Percentiles rank a stretch among this genome's conserved stretches.
phyloP scores from a whole-genome alignment of 2,797 vertebrate genomes.

The Rousettus madagascariensis region DNA sequence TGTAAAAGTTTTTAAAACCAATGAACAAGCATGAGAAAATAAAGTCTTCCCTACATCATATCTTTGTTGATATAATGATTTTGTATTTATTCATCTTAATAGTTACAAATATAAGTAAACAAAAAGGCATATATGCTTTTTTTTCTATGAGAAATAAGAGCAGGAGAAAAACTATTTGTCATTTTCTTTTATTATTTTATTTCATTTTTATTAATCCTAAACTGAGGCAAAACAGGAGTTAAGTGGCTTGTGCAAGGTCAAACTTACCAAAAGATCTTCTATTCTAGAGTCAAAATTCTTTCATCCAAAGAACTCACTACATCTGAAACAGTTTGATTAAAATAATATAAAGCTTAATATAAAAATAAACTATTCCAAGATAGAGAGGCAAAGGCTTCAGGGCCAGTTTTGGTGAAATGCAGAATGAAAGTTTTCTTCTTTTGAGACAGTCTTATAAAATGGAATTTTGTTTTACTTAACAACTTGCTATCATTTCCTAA shows the following conservation, averaged over 20 bases:
- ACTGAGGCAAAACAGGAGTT: not conserved
- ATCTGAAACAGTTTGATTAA: not conserved
- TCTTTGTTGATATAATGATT: not conserved
- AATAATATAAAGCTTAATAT: not conserved
- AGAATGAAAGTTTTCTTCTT: not conserved
- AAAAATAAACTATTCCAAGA: not conserved
- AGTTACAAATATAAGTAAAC: not conserved
- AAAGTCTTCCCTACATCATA: not conserved
- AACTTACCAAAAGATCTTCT: not conserved
- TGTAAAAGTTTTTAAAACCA: not conserved
- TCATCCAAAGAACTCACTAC: not conserved
- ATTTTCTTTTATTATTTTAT: not conserved
- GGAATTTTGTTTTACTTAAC: not conserved
- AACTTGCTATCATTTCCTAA: not conserved
- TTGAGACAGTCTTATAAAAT: not conserved
- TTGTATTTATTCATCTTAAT: not conserved
- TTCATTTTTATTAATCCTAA: not conserved
- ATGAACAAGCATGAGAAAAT: not conserved
- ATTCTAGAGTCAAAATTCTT: not conserved
- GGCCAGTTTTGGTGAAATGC: not conserved
- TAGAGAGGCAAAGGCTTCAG: not conserved
- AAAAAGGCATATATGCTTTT: not conserved
- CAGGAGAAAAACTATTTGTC: not conserved
- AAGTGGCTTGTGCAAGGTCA: not conserved
- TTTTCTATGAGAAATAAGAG: not conserved